phyloP scores from a whole-genome alignment of 2,888 invertebrate species.

The Chloromyia formosa region DNA sequence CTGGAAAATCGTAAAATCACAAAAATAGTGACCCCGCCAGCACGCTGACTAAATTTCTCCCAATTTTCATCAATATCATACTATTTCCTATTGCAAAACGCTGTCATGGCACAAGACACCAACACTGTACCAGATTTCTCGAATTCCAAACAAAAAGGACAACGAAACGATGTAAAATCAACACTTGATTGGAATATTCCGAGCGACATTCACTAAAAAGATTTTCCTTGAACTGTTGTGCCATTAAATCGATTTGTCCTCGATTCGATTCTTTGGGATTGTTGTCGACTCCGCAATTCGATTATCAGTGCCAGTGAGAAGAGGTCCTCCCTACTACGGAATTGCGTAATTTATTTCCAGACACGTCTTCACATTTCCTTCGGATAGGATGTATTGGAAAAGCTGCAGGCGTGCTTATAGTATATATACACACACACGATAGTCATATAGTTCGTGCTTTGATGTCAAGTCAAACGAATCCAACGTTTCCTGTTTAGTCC shows the following conservation, averaged over 20 bases:
- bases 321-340: not conserved
- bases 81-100: not conserved
- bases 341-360: conserved; percentile 44
- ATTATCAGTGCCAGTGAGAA: conserved; percentile 3
- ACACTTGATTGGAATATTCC: conserved; percentile 24
- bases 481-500: conserved; percentile 46
- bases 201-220: not conserved
- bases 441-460: not conserved
- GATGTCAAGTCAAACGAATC: conserved; percentile 25
- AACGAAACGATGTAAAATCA: conserved; percentile 11
- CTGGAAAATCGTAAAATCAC: too few species aligned
- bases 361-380: conserved; percentile 39
- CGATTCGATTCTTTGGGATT: conserved; percentile 10
- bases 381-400: conserved; percentile 1
- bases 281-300: conserved; percentile 5
- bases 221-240: conserved; percentile 6
- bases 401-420: too few species aligned
- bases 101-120: not conserved
- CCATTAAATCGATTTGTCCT: not conserved
- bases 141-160: not conserved
- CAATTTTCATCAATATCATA: too few species aligned
- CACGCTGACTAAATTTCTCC: too few species aligned
- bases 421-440: not conserved
- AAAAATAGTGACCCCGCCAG: too few species aligned
- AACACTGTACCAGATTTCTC: not conserved